A percentile compares a stretch with the other conserved stretches of the same genome.
phyloP scores from a whole-genome alignment of 2,797 vertebrate species.

The Echeneis naucrates region DNA sequence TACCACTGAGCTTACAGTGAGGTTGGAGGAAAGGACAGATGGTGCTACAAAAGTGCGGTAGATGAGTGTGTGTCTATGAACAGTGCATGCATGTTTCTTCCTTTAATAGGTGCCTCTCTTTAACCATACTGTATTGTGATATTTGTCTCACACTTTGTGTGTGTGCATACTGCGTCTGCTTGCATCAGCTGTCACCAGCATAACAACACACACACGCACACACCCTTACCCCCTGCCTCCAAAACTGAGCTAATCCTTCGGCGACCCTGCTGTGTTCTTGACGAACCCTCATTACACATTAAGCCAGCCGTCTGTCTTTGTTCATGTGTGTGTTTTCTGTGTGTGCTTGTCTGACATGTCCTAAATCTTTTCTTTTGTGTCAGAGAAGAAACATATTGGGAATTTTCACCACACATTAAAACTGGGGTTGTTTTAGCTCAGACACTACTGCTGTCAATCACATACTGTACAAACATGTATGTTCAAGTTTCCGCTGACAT shows the following conservation, averaged over 20 bases:
- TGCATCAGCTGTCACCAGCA: slow-evolving; percentile 33
- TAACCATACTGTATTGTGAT: slow-evolving; percentile 40
- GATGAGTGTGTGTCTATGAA: not conserved
- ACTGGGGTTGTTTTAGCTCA: not conserved
- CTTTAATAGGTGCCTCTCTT: not conserved
- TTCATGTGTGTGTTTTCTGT: slow-evolving; percentile 34
- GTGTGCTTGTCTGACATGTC: slow-evolving; percentile 35
- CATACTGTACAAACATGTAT: too few relatives aligned
- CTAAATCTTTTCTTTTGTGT: slow-evolving; percentile 68
- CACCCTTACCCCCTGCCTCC: slow-evolving; percentile 35
- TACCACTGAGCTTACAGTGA: slow-evolving; percentile 50
- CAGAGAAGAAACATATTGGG: slow-evolving; percentile 21
- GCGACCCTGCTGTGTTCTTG: slow-evolving; percentile 74
- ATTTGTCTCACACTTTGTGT: slow-evolving; percentile 28
- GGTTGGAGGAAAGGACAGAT: slow-evolving; percentile 64
- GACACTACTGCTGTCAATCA: slow-evolving; percentile 4
- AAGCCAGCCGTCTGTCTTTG: slow-evolving; percentile 67
- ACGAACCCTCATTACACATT: slow-evolving; percentile 62
- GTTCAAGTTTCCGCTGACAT: slow-evolving; percentile 8
- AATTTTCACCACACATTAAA: slow-evolving; percentile 44
- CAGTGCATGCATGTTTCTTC: not conserved
- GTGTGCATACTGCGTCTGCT: slow-evolving; percentile 4
- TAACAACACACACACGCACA: slow-evolving; percentile 19
- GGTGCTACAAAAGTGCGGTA: slow-evolving; percentile 41
- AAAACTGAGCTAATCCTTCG: slow-evolving; percentile 69